These are phyloP conservation scores for Hirtodrosophila confusa DNA, from an alignment of 2,888 invertebrate species.

Conservation along the genomic window DNA sequence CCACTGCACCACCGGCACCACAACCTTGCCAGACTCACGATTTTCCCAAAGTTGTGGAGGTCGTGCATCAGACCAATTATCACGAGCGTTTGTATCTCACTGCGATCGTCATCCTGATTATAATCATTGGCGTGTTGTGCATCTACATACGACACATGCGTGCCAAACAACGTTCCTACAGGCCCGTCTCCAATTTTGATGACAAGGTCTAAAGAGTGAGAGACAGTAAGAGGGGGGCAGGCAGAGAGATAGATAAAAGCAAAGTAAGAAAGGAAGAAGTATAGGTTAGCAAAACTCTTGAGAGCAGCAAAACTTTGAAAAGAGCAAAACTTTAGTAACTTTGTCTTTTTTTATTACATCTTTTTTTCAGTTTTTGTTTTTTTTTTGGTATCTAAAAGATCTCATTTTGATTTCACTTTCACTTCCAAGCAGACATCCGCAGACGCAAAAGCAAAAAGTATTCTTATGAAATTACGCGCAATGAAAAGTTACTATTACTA, in stretches of 20 bases:
- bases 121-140: constrained; percentile 50
- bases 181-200: constrained; percentile 82
- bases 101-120: constrained; percentile 44
- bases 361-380: constrained; percentile 6
- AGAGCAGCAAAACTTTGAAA: constrained; percentile 2
- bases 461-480: constrained; percentile 71
- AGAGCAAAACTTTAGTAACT: constrained; percentile 11
- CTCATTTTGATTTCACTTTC: constrained; percentile 65
- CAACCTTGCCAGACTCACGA: constrained; percentile 50
- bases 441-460: constrained; percentile 74
- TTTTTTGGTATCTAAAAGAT: constrained; percentile 64
- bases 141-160: constrained; percentile 69
- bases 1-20: constrained; percentile 1
- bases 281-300: constrained; percentile 10
- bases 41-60: constrained; percentile 75
- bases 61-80: constrained; percentile 53
- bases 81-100: constrained; percentile 11
- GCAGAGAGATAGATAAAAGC: constrained; percentile 1
- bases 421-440: constrained; percentile 69
- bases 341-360: constrained; percentile 16
- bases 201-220: constrained; percentile 76
- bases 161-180: constrained; percentile 83
- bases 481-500: constrained; percentile 62
- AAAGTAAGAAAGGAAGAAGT: constrained; percentile 1
- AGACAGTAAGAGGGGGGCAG: constrained; percentile 1